phyloP scores from a whole-genome alignment of 2,797 vertebrate species.

The Xiphophorus birchmanni region DNA sequence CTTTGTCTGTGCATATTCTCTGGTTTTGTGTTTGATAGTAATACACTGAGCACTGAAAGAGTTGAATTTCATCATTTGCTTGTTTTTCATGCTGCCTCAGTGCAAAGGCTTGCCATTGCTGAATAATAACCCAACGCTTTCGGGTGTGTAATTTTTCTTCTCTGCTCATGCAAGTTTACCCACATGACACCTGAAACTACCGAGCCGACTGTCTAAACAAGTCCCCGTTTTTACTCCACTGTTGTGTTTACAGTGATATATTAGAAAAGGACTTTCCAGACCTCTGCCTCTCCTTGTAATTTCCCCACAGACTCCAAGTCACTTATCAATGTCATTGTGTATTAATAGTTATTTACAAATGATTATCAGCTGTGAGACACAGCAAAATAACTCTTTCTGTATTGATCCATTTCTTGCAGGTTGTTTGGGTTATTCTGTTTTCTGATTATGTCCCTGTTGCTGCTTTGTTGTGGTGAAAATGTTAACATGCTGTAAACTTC shows the following conservation, averaged over 20 bases:
- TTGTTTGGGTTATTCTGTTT: not conserved
- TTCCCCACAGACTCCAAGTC: not conserved
- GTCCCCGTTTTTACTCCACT: not conserved
- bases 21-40: not conserved
- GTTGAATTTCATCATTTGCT: not conserved
- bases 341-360: conserved; percentile 2
- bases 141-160: conserved; percentile 7
- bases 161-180: not conserved
- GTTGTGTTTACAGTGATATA: not conserved
- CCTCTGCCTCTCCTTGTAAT: not conserved
- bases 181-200: conserved; percentile 4
- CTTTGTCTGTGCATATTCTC: not conserved
- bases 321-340: not conserved
- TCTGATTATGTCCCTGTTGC: not conserved
- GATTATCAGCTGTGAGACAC: not conserved
- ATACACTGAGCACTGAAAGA: not conserved
- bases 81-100: not conserved
- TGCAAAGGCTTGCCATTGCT: not conserved
- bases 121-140: not conserved
- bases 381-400: not conserved
- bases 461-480: not conserved
- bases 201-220: not conserved
- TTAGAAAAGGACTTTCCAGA: not conserved
- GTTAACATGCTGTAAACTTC: not conserved
- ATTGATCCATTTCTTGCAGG: not conserved